A percentile compares a stretch with the other conserved stretches of the same genome.
Evolutionary conservation across 2,113 vertebrate genomes (phyloP).

Genomic region (Perccottus glenii): DNA sequence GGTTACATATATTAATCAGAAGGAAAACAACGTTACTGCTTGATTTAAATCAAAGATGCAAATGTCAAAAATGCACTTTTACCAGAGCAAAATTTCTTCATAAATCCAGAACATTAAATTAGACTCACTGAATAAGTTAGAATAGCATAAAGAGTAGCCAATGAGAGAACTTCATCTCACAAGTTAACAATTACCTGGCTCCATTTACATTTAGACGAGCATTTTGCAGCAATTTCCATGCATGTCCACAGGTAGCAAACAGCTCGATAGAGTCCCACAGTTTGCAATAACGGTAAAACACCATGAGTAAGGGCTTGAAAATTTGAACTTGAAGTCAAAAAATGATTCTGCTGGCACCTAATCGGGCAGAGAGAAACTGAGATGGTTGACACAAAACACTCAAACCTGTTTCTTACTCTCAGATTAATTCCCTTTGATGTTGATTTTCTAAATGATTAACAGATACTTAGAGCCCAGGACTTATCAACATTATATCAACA

Average conservation of each 20-base stretch:
- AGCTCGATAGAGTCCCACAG: conserved; percentile 66
- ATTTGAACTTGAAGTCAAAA: conserved; percentile 65
- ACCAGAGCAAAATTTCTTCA: conserved; percentile 37
- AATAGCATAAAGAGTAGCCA: conserved; percentile 66
- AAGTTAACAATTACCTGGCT: conserved; percentile 76
- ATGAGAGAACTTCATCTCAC: conserved; percentile 70
- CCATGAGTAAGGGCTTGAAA: conserved; percentile 57
- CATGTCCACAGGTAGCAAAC: conserved; percentile 71
- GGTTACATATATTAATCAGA: no score
- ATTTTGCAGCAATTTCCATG: conserved; percentile 73
- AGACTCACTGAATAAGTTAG: conserved; percentile 54
- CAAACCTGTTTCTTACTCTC: conserved; percentile 19
- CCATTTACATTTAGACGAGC: conserved; percentile 84
- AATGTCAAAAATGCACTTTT: conserved; percentile 34
- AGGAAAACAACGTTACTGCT: conserved; percentile 33
- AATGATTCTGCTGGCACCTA: conserved; percentile 60
- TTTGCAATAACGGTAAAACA: conserved; percentile 70
- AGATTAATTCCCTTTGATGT: conserved; percentile 4
- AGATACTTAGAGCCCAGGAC: conserved; percentile 5
- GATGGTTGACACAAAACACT: conserved; percentile 36
- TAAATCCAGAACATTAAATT: conserved; percentile 55
- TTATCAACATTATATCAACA: conserved; percentile 2
- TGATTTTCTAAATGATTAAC: background rate
- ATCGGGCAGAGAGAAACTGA: conserved; percentile 61
- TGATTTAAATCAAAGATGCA: conserved; percentile 30